These are phyloP conservation scores for Gortyna flavago DNA, from an alignment of 2,888 invertebrate species.

Conservation along the genomic window DNA sequence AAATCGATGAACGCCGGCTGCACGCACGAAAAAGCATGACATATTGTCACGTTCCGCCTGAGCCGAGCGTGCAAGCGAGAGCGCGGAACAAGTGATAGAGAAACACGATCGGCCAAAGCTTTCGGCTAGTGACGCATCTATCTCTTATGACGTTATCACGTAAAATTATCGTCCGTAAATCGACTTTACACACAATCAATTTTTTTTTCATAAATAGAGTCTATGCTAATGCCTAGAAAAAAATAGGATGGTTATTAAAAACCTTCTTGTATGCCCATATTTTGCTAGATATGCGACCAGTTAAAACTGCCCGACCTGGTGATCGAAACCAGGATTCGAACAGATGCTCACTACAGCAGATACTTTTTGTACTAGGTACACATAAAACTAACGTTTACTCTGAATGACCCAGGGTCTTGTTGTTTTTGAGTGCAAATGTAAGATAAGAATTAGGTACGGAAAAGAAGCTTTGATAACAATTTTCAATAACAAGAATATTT, in stretches of 20 bases:
- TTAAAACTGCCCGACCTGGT: not conserved
- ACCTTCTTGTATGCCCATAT: not conserved
- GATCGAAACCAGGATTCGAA: not conserved
- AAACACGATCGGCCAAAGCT: too few species aligned
- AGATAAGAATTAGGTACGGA: conserved; percentile 31
- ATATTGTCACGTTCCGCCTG: too few species aligned
- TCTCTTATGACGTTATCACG: too few species aligned
- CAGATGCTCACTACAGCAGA: not conserved
- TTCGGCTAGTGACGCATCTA: too few species aligned
- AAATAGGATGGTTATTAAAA: not conserved
- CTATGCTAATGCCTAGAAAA: not conserved
- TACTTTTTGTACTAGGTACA: not conserved
- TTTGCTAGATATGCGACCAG: too few species aligned
- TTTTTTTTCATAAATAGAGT: not conserved
- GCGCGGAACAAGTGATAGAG: too few species aligned
- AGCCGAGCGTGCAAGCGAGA: too few species aligned
- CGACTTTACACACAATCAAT: too few species aligned
- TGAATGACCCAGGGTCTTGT: conserved; percentile 12
- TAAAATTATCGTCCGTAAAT: too few species aligned
- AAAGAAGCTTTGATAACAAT: conserved; percentile 22
- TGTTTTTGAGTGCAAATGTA: conserved; percentile 19
- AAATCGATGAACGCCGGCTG: too few species aligned
- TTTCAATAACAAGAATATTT: conserved; percentile 17
- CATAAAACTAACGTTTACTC: not conserved
- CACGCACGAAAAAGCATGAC: too few species aligned